Conservation (phyloP, 2,797 vertebrate species). For the Gallinago stenura region DNA sequence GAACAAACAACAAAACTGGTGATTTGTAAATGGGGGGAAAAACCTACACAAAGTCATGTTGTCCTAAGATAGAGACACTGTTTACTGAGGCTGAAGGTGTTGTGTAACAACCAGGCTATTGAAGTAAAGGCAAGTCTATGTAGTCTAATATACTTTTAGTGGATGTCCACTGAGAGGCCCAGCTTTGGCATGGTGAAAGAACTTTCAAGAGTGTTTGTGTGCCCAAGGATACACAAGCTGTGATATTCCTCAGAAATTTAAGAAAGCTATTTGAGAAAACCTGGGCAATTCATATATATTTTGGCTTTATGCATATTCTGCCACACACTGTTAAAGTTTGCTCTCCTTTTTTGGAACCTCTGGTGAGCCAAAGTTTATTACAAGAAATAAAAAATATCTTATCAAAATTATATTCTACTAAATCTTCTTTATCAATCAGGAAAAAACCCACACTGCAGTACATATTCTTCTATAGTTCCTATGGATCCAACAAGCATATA, state of each 20-base stretch:
- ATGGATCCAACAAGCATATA: not conserved
- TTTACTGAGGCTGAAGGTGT: not conserved
- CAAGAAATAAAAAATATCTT: not conserved
- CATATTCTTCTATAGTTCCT: not conserved
- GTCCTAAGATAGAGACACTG: not conserved
- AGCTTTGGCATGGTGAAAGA: not conserved
- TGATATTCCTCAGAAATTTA: not conserved
- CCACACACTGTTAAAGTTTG: not conserved
- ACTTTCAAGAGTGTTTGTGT: not conserved
- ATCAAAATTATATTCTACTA: not conserved
- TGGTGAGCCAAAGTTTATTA: not conserved
- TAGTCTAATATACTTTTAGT: not conserved
- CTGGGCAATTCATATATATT: not conserved
- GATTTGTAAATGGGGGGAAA: not conserved
- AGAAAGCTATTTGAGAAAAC: not conserved
- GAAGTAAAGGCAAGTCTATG: not conserved
- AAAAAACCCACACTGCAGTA: not conserved
- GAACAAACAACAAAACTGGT: not conserved
- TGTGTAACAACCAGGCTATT: not conserved
- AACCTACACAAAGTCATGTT: not conserved
- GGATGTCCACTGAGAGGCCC: not conserved
- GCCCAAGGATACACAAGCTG: not conserved
- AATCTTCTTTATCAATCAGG: not conserved
- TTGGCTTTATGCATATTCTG: not conserved
- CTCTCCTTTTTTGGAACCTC: not conserved